A percentile compares a stretch with the other conserved stretches of the same genome.
These are phyloP conservation scores for Linepithema humile DNA, from an alignment of 1,140 invertebrate species.

Conservation along the genomic window DNA sequence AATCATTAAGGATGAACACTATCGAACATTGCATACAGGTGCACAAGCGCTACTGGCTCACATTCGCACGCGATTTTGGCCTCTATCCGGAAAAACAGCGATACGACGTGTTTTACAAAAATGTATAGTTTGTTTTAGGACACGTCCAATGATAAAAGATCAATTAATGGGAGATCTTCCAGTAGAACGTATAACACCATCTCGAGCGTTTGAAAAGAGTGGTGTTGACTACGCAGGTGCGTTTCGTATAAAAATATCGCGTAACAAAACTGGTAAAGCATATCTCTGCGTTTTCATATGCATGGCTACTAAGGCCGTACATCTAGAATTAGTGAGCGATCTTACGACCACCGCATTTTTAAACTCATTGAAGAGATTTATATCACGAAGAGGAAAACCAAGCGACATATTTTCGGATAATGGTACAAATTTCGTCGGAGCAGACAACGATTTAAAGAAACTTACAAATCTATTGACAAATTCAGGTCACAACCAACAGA, in stretches of 20 bases:
- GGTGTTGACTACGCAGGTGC: background rate
- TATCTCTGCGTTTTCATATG: background rate
- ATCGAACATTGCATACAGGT: background rate
- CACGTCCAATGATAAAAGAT: background rate
- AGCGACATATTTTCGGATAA: conserved; percentile 69
- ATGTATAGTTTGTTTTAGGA: background rate
- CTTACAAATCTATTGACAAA: background rate
- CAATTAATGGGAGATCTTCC: conserved; percentile 3
- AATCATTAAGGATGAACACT: background rate
- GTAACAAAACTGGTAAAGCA: background rate
- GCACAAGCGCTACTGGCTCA: background rate
- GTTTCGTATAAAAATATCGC: background rate
- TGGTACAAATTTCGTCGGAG: conserved; percentile 74
- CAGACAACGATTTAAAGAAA: conserved; percentile 42
- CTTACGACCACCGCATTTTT: conserved; percentile 73
- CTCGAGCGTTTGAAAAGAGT: background rate
- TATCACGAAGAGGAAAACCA: conserved; percentile 66
- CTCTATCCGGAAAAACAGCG: background rate
- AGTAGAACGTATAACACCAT: background rate
- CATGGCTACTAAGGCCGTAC: background rate
- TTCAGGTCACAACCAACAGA: background rate
- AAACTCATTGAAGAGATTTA: conserved; percentile 72
- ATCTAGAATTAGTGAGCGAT: background rate
- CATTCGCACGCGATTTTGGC: background rate
- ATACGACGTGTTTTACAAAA: background rate